These are phyloP conservation scores for Anoplophora glabripennis DNA, from an alignment of 1,140 invertebrate species.

Conservation along the genomic window DNA sequence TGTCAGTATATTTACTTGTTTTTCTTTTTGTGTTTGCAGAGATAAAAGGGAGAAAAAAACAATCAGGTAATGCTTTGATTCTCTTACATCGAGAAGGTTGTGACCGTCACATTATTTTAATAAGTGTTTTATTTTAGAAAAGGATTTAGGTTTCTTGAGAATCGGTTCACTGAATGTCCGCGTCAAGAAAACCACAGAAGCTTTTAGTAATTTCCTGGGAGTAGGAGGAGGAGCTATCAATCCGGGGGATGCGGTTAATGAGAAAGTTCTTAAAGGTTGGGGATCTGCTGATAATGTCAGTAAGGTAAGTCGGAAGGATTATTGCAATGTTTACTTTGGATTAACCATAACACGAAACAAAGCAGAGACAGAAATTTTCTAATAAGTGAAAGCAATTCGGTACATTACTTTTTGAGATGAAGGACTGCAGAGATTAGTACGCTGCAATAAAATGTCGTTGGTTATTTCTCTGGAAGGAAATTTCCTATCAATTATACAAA, in stretches of 20 bases:
- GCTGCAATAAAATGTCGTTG: too few relatives aligned
- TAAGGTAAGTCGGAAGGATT: conserved; percentile 53
- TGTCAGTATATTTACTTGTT: conserved; percentile 5
- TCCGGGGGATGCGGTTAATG: conserved; percentile 40
- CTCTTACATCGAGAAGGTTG: background rate
- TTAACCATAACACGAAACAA: too few relatives aligned
- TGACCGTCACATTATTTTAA: background rate
- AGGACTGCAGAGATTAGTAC: too few relatives aligned
- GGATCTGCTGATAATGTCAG: conserved; percentile 81
- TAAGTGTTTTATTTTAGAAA: conserved; percentile 54
- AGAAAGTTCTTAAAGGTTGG: conserved; percentile 77
- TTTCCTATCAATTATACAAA: too few relatives aligned
- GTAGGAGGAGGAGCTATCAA: conserved; percentile 57
- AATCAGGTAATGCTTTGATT: conserved; percentile 55
- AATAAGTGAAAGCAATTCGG: too few relatives aligned
- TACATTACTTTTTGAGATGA: too few relatives aligned
- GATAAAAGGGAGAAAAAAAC: conserved; percentile 71
- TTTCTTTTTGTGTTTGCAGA: conserved; percentile 57
- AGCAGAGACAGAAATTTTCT: too few relatives aligned
- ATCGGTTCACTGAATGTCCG: conserved; percentile 89
- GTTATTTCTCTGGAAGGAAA: too few relatives aligned
- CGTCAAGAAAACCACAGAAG: conserved; percentile 87
- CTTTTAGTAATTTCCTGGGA: conserved; percentile 83
- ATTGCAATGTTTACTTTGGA: too few relatives aligned
- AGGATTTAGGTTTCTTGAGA: conserved; percentile 81